Evolutionary conservation across 2,888 invertebrate species (phyloP).

Genomic region (Caenorhabditis sinica): DNA sequence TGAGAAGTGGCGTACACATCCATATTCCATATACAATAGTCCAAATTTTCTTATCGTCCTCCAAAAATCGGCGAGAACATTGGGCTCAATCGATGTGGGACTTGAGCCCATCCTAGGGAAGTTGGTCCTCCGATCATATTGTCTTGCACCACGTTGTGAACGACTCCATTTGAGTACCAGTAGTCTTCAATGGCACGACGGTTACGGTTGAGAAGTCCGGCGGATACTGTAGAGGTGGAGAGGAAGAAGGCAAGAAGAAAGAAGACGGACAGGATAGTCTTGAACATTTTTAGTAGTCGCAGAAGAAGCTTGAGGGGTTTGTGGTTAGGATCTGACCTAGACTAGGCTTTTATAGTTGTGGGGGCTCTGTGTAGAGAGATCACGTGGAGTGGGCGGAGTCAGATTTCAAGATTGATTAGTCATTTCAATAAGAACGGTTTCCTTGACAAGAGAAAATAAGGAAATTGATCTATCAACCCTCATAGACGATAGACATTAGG

Average conservation of each 20-base stretch:
- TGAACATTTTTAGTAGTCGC: constrained; percentile 24
- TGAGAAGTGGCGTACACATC: too few relatives aligned
- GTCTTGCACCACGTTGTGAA: constrained; percentile 56
- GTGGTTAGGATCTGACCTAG: too few relatives aligned
- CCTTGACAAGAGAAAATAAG: too few relatives aligned
- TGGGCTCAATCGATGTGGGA: constrained; percentile 54
- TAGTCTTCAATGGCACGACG: constrained; percentile 12
- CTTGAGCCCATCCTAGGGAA: constrained; percentile 60
- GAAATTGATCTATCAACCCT: too few relatives aligned
- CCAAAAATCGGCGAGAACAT: constrained; percentile 61
- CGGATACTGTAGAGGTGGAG: background rate
- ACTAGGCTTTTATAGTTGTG: too few relatives aligned
- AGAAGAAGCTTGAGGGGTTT: background rate
- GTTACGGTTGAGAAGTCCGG: constrained; percentile 2
- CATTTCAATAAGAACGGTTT: too few relatives aligned
- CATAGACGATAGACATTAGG: too few relatives aligned
- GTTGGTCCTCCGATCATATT: constrained; percentile 54
- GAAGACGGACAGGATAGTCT: background rate
- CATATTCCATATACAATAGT: too few relatives aligned
- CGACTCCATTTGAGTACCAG: constrained; percentile 20
- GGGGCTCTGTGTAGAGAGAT: too few relatives aligned
- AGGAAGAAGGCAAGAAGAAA: constrained; percentile 2
- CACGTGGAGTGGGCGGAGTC: too few relatives aligned
- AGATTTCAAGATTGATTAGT: too few relatives aligned
- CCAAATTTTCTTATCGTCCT: constrained; percentile 9